phyloP scores from a whole-genome alignment of 2,888 invertebrate genomes.

The Chromoteleia sp. region DNA sequence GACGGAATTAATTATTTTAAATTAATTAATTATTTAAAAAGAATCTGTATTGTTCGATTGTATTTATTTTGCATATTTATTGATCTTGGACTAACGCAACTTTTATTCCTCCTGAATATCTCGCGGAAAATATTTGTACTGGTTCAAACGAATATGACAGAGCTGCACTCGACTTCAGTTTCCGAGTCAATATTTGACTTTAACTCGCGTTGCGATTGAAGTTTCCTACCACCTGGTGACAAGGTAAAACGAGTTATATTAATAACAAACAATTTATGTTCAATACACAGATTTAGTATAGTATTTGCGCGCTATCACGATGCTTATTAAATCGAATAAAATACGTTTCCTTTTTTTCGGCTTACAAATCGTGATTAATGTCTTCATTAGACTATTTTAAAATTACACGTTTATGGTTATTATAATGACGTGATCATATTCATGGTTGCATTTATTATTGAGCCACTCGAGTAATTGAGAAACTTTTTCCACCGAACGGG shows the following conservation, averaged over 20 bases:
- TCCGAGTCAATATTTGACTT: conserved; percentile 27
- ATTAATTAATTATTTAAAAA: too few relatives aligned
- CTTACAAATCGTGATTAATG: too few relatives aligned
- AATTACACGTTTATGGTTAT: too few relatives aligned
- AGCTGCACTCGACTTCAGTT: conserved; percentile 20
- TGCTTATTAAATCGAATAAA: too few relatives aligned
- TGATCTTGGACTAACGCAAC: neutral
- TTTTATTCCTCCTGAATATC: neutral
- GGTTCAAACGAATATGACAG: conserved; percentile 14
- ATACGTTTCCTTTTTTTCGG: too few relatives aligned
- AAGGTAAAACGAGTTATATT: conserved; percentile 18
- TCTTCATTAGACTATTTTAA: too few relatives aligned
- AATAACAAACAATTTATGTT: conserved; percentile 1
- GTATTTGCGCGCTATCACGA: neutral
- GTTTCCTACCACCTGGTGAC: neutral
- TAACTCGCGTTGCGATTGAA: conserved; percentile 16
- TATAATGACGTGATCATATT: too few relatives aligned
- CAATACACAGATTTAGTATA: too few relatives aligned
- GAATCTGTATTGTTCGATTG: neutral
- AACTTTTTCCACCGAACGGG: too few relatives aligned
- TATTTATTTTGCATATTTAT: neutral
- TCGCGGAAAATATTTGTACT: conserved; percentile 10
- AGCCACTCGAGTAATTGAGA: too few relatives aligned
- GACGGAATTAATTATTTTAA: too few relatives aligned
- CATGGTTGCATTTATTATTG: too few relatives aligned